Conservation (phyloP, 1,140 invertebrate genomes). For the Radopholus similis region DNA sequence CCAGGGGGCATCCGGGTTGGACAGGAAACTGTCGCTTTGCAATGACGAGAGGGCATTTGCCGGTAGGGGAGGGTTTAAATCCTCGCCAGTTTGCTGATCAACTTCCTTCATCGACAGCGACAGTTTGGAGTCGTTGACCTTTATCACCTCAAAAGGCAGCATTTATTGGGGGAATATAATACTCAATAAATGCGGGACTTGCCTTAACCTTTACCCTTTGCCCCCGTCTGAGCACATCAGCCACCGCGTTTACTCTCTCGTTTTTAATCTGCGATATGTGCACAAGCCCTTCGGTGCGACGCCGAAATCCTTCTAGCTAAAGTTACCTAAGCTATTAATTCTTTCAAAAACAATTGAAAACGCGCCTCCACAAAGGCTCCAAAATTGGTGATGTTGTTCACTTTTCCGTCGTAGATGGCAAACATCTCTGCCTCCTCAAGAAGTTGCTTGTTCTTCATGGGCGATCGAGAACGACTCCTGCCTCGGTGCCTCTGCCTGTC, state of each 20-base stretch:
- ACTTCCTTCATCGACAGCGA: constrained; percentile 96
- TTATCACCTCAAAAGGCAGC: constrained; percentile 70
- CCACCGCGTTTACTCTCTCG: constrained; percentile 86
- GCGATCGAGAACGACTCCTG: constrained; percentile 10
- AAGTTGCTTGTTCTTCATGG: constrained; percentile 54
- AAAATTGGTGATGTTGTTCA: constrained; percentile 90
- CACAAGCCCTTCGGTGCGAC: constrained; percentile 86
- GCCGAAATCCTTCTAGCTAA: constrained; percentile 76
- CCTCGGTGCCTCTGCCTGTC: neutral
- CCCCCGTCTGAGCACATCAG: constrained; percentile 84
- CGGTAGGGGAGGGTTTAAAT: constrained; percentile 78
- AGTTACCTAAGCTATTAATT: constrained; percentile 10
- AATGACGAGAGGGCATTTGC: constrained; percentile 30
- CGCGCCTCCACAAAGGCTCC: constrained; percentile 85
- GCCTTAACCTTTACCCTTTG: constrained; percentile 79
- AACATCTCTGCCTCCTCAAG: constrained; percentile 63
- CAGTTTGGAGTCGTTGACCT: constrained; percentile 73
- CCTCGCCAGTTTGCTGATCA: constrained; percentile 85
- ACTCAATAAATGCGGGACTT: constrained; percentile 29
- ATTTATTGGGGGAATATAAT: constrained; percentile 62
- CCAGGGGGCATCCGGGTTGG: constrained; percentile 68
- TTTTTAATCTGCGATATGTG: constrained; percentile 90
- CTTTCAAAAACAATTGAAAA: constrained; percentile 11
- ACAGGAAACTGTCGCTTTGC: constrained; percentile 54
- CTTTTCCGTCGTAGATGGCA: constrained; percentile 85